Evolutionary conservation across 2,797 vertebrate genomes (phyloP), one percentile per base, ranked within the genome.

Genomic region (Sarcoramphus papa): DNA sequence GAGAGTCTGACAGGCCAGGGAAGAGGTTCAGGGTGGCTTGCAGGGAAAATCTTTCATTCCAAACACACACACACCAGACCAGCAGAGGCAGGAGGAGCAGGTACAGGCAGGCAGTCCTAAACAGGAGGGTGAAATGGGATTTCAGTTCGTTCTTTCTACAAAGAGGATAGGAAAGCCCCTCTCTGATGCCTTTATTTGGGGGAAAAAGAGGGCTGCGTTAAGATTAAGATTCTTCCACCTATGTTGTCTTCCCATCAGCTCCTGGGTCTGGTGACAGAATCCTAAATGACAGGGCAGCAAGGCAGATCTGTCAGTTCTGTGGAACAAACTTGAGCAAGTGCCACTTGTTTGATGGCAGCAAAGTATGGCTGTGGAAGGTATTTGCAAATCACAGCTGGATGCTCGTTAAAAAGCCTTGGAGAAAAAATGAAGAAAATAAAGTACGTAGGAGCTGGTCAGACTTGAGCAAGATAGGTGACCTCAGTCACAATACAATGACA

Each of bases 41-140:
- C 95, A 97, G 95, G 96, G 95, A 93, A 96, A 97, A 94, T 95
- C 95, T 95, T 96, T 96, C 97, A 97, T 97, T 97, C 96, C 95
- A 91, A 83, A 79, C 90, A 85, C 96, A 79, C 37, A 37, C 35
- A 63, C 57, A 88, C 41, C 86, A 96, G 79, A 96, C 88, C 96
- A 92, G 90, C 95, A 96, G 91, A 97, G 92, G 88, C 90, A 97
- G 85, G 85, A 94, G 90, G 78, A 96, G 95, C 97, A 97, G 96
- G 97, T 97, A 97, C 85, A 94, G 97, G 90, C 97, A 96, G 79
- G 97, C 69, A 93, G 60, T 57, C 67, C 63, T 68, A 69, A 94
- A 68, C n/a, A 82, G 60, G 67, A 92, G 69, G n/a, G n/a, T 22
- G 62, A 93, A 91, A 77, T 7, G 72, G 63, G 70, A 82, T 72